phyloP scores from a whole-genome alignment of 1,140 invertebrate genomes.

The Drosophila tani region DNA sequence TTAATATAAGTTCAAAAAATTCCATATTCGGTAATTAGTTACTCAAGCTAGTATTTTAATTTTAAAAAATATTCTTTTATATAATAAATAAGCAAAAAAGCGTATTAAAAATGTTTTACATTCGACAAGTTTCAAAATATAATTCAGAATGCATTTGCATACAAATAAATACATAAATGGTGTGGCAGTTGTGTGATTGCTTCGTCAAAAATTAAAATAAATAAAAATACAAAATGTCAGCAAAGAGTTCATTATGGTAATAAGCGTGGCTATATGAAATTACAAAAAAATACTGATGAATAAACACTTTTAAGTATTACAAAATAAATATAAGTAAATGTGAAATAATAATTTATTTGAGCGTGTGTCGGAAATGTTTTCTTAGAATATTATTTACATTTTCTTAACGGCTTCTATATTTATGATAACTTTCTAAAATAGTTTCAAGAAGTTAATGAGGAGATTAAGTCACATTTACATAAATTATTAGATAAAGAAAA shows the following conservation, averaged over 20 bases:
- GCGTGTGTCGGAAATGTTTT: not conserved
- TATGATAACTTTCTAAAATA: too few species aligned
- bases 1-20: too few species aligned
- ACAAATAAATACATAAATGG: not conserved
- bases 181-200: not conserved
- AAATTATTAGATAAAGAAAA: too few species aligned
- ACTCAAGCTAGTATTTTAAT: too few species aligned
- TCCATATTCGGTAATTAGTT: too few species aligned
- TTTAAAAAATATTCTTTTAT: not conserved
- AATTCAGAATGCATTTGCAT: constrained; percentile 2
- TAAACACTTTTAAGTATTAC: constrained; percentile 10
- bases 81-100: not conserved
- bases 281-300: constrained; percentile 6
- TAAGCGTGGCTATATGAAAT: constrained; percentile 12
- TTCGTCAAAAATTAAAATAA: not conserved
- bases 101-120: not conserved
- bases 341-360: constrained; percentile 2
- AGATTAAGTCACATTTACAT: too few species aligned
- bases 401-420: too few species aligned
- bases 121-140: not conserved
- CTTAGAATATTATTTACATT: not conserved
- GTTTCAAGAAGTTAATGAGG: too few species aligned
- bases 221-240: not conserved
- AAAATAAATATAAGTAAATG: constrained; percentile 2
- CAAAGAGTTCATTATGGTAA: constrained; percentile 4